Base-by-base conservation (phyloP, 2,888 invertebrate species). In the Chaitophorus viminalis region DNA sequence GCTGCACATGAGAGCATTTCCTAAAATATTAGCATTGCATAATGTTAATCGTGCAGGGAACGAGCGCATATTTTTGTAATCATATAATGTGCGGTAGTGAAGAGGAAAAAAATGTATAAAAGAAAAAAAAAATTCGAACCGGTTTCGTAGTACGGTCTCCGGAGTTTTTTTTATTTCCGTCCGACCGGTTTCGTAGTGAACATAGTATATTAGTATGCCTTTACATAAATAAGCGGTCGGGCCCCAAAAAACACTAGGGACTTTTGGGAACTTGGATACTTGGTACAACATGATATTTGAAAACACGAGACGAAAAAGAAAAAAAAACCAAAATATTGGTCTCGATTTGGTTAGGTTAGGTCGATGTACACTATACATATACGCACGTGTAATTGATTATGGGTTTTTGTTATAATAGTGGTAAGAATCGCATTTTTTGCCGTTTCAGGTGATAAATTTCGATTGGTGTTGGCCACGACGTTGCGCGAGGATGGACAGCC, bases 401-500 rank as follows among this genome's bases (percentile, higher is more conserved):
- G 0, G 25, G 21, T 2, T 60, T 9, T 25, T 60, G 25, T 60
- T 21, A 25, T 25, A 60, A 29, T 9, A 29, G 14, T 14, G 46
- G 46, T 46, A 46, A 46, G 14, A 46, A 46, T 46, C 46, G 14
- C 11, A 31, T 29, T 83, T 86, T 60, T 85, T 46, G 46, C 46
- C 17, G 82, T 89, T 90, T 75, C 90, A 90, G 90, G 91, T 89
- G 91, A 91, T 90, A 91, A 91, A 91, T 97, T 98, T 91, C 96
- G 99, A 52, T 93, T 99, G 91, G 98, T 99, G 76, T 92, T 99
- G 89, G 98, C 99, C 11, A 98, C 97, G 46, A 99, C 99, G 0
- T 93, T 99, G 75, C 94, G 98, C 82, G 99, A 99, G 92, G 99
- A 99, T 91, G 99, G 99, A 0, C 97, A 97, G 91, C 97, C 97